These are phyloP conservation scores for Lytechinus pictus DNA, from an alignment of 35 echinoderm and acorn worm genomes.

Conservation along the genomic window DNA sequence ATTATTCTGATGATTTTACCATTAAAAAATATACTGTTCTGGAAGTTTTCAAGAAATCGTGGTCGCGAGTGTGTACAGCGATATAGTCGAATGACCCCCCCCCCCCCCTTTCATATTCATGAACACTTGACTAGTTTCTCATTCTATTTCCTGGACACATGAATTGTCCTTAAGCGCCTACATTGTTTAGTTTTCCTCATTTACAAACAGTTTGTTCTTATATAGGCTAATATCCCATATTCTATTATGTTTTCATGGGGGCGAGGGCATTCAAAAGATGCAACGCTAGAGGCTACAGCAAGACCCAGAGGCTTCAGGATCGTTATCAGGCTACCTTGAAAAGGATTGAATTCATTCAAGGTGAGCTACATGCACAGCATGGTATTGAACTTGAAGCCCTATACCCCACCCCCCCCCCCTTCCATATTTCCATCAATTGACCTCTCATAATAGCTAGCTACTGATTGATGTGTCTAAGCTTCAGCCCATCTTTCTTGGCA, in stretches of 20 bases:
- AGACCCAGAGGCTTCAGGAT: neutral
- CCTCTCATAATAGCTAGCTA: slow-evolving; percentile 16
- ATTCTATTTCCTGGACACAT: slow-evolving; percentile 1
- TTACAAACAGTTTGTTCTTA: neutral
- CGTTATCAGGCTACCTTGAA: neutral
- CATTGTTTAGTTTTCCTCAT: neutral
- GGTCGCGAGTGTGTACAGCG: no score
- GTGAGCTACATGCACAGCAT: neutral
- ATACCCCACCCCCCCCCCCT: neutral
- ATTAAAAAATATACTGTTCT: no score
- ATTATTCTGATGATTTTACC: no score
- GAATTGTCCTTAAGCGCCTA: neutral
- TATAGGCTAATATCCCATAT: neutral
- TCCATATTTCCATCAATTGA: neutral
- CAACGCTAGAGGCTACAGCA: neutral
- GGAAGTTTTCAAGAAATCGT: no score
- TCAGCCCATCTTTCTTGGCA: slow-evolving; percentile 18
- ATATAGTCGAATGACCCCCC: no score
- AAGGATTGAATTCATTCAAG: neutral
- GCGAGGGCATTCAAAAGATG: no score
- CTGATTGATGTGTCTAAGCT: slow-evolving; percentile 42
- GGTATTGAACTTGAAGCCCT: neutral
- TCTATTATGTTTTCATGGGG: no score
- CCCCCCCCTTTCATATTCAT: no score
- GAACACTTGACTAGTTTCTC: neutral